phyloP scores from a whole-genome alignment of 2,888 invertebrate species.

The Tortrix viridana region DNA sequence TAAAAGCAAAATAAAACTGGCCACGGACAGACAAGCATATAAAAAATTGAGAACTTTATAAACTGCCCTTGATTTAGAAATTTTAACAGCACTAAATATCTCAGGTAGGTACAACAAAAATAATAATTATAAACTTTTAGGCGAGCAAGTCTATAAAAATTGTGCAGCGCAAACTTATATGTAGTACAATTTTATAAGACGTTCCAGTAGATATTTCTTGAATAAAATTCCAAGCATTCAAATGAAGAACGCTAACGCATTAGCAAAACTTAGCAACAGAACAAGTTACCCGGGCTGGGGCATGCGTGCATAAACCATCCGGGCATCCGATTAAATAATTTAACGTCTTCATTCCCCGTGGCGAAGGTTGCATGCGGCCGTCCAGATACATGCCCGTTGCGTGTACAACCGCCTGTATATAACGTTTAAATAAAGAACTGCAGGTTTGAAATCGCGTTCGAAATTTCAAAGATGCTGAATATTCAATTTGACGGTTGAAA shows the following conservation, averaged over 20 bases:
- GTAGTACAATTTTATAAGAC: too few relatives aligned
- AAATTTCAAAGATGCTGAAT: not conserved
- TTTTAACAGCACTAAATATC: too few relatives aligned
- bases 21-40: too few relatives aligned
- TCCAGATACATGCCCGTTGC: conserved; percentile 64
- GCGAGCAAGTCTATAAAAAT: too few relatives aligned
- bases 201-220: too few relatives aligned
- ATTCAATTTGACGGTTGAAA: conserved; percentile 4
- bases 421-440: conserved; percentile 26
- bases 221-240: conserved; percentile 1
- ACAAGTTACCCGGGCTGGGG: conserved; percentile 48
- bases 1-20: too few relatives aligned
- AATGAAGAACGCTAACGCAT: conserved; percentile 23
- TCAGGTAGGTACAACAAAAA: too few relatives aligned
- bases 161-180: too few relatives aligned
- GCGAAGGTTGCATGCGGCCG: conserved; percentile 78
- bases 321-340: conserved; percentile 80
- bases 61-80: too few relatives aligned
- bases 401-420: conserved; percentile 34
- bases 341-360: conserved; percentile 82
- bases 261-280: conserved; percentile 28
- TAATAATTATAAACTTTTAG: too few relatives aligned
- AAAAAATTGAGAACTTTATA: too few relatives aligned
- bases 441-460: conserved; percentile 11
- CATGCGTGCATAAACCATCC: conserved; percentile 72